A percentile compares a stretch with the other conserved stretches of the same genome.
These are phyloP conservation scores for Oophaga pumilio DNA, from an alignment of 2,113 vertebrate genomes.

Conservation along the genomic window DNA sequence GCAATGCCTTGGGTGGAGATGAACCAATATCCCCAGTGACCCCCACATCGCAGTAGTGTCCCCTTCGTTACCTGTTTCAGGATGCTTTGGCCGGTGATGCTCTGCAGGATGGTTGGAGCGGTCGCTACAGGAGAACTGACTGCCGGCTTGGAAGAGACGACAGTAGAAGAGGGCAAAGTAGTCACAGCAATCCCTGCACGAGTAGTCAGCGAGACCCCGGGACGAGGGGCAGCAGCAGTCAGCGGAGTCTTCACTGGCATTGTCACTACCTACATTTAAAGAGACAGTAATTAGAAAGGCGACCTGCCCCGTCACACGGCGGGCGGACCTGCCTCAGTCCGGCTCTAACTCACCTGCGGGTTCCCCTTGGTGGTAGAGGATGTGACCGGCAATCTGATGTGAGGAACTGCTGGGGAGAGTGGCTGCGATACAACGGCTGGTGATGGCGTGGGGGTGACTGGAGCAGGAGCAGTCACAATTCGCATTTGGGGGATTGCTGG, in stretches of 20 bases:
- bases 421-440: constrained; percentile 71
- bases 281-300: constrained; percentile 31
- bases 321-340: too few relatives aligned
- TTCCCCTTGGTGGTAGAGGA: constrained; percentile 81
- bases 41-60: background rate
- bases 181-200: constrained; percentile 78
- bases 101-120: constrained; percentile 81
- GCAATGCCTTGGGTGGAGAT: background rate
- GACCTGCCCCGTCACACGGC: too few relatives aligned
- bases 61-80: constrained; percentile 86
- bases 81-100: constrained; percentile 82
- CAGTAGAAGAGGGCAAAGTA: constrained; percentile 72
- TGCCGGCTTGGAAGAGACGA: constrained; percentile 76
- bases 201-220: constrained; percentile 62
- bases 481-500: constrained; percentile 87
- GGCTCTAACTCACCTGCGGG: constrained; percentile 79
- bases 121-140: constrained; percentile 78
- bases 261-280: constrained; percentile 80
- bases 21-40: background rate
- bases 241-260: constrained; percentile 85
- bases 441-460: constrained; percentile 77
- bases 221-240: constrained; percentile 73
- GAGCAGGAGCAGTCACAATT: constrained; percentile 83
- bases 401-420: constrained; percentile 78
- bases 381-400: constrained; percentile 86